Percentiles rank a stretch among this genome's conserved stretches.
Evolutionary conservation across 1,140 invertebrate genomes (phyloP).

Genomic region (Drosophila pectinifera): DNA sequence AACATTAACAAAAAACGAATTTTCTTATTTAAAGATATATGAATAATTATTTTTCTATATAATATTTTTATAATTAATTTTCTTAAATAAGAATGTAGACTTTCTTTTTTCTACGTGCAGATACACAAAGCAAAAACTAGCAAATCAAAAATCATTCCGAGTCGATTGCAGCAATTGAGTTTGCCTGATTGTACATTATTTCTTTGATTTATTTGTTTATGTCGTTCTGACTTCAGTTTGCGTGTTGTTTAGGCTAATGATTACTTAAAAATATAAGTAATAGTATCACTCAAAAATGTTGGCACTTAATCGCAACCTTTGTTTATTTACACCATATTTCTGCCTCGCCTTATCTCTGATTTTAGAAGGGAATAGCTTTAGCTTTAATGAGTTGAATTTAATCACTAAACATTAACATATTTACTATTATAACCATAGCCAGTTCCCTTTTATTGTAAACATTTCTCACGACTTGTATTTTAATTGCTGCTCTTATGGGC

Average conservation of each 20-base stretch:
- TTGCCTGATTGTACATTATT: slow-evolving; percentile 14
- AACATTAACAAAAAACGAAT: no score
- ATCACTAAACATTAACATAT: slow-evolving; percentile 1
- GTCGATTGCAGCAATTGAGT: slow-evolving; percentile 20
- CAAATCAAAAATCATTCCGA: slow-evolving; percentile 18
- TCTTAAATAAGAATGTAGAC: no score
- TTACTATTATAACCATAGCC: background rate
- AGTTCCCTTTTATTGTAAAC: slow-evolving; percentile 3
- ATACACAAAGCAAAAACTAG: background rate
- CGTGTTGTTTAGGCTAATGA: background rate
- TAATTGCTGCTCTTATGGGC: background rate
- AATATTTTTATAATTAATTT: no score
- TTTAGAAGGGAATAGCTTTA: background rate
- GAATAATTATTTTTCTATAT: no score
- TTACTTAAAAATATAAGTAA: slow-evolving; percentile 22
- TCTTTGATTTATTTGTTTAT: slow-evolving; percentile 23
- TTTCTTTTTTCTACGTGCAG: background rate
- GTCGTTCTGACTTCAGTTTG: slow-evolving; percentile 3
- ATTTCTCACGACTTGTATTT: slow-evolving; percentile 14
- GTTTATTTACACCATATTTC: slow-evolving; percentile 5
- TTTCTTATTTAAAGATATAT: no score
- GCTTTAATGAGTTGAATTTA: background rate
- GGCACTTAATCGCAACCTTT: slow-evolving; percentile 6
- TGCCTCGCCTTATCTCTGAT: background rate
- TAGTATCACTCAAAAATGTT: background rate